Evolutionary conservation across 2,888 invertebrate genomes (phyloP).

Genomic region (Brachypalpus laphriformis): DNA sequence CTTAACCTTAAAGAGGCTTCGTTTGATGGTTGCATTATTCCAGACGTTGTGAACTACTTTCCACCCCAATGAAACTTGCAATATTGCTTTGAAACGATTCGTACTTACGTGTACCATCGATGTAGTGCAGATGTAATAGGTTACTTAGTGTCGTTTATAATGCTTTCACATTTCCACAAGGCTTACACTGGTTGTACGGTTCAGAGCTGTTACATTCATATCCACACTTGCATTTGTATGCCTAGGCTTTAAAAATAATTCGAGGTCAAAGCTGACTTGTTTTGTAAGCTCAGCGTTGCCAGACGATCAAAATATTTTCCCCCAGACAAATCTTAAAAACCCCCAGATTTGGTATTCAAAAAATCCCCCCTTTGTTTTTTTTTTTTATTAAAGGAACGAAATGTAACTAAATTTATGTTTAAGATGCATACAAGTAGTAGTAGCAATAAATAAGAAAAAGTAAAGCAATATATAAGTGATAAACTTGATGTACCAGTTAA

Average conservation of each 20-base stretch:
- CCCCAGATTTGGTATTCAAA: no score
- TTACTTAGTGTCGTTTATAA: neutral
- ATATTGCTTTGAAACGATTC: neutral
- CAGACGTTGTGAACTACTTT: slow-evolving; percentile 1
- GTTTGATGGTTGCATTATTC: slow-evolving; percentile 14
- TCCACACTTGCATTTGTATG: neutral
- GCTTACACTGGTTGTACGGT: neutral
- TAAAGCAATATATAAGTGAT: no score
- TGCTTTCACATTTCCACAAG: neutral
- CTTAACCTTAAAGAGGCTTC: slow-evolving; percentile 18
- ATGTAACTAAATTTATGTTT: no score
- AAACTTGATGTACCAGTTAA: no score
- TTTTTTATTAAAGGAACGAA: no score
- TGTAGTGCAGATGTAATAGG: neutral
- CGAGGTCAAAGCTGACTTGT: neutral
- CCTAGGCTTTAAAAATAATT: no score
- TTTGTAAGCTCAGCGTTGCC: no score
- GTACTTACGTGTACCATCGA: neutral
- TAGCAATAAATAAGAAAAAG: no score
- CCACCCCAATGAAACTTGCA: neutral
- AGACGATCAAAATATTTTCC: no score
- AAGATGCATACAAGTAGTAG: no score
- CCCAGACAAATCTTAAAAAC: no score
- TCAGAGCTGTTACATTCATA: neutral
- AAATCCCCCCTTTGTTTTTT: no score